Conservation (phyloP, 1,140 invertebrate species). For the Pogonomyrmex barbatus region DNA sequence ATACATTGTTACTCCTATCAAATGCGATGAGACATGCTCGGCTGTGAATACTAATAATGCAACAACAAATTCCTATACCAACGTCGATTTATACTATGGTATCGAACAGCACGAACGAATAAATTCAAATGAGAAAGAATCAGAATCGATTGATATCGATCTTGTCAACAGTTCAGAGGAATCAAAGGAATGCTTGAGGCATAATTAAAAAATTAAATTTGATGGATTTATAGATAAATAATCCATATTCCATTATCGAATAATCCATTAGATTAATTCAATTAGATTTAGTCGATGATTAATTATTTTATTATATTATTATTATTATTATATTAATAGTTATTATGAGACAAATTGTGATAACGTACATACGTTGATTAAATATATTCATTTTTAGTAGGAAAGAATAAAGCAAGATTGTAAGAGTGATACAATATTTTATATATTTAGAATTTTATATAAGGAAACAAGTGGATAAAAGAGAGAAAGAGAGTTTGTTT, state of each 20-base stretch:
- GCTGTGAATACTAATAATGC: not conserved
- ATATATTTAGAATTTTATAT: not conserved
- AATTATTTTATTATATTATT: constrained; percentile 1
- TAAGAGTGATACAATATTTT: constrained; percentile 4
- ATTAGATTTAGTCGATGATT: not conserved
- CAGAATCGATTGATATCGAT: not conserved
- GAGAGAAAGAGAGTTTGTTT: not conserved
- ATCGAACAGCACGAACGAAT: too few species aligned
- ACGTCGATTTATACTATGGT: not conserved
- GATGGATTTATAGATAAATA: too few species aligned
- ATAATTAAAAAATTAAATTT: constrained; percentile 1
- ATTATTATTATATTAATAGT: not conserved
- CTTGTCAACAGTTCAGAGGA: not conserved
- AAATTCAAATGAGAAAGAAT: not conserved
- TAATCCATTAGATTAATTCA: too few species aligned
- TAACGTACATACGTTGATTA: not conserved
- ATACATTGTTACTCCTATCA: not conserved
- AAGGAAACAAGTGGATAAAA: not conserved
- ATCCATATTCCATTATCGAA: too few species aligned
- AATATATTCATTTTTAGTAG: not conserved
- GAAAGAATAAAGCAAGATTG: not conserved
- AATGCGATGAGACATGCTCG: not conserved
- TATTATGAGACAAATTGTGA: not conserved
- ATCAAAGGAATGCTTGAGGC: not conserved
- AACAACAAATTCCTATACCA: not conserved